These are phyloP conservation scores for Etheostoma perlongum DNA, from an alignment of 2,797 vertebrate species.

Conservation along the genomic window DNA sequence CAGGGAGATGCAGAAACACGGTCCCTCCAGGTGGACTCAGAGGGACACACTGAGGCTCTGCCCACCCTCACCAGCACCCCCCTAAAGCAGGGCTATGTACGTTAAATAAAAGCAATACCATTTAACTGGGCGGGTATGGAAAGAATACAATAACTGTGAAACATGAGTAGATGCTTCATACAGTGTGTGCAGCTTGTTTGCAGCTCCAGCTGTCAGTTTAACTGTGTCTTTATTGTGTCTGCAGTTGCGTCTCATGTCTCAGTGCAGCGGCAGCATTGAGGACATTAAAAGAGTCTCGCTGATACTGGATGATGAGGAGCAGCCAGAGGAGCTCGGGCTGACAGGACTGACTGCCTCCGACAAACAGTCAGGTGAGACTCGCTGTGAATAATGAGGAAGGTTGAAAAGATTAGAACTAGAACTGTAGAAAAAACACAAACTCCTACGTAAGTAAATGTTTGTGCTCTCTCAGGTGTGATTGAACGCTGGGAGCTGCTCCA, in stretches of 20 bases:
- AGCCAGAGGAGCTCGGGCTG: constrained; percentile 83
- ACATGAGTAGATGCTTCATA: neutral
- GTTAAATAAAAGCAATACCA: constrained; percentile 58
- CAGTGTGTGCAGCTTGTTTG: neutral
- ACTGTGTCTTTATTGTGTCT: constrained; percentile 25
- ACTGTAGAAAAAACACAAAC: neutral
- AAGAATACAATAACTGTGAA: neutral
- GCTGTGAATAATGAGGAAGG: no score
- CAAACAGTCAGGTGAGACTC: constrained; percentile 87
- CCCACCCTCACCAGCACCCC: constrained; percentile 86
- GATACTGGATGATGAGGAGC: constrained; percentile 80
- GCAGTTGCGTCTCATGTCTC: constrained; percentile 87
- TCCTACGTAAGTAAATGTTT: neutral
- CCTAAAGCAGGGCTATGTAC: constrained; percentile 88
- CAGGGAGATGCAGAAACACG: constrained; percentile 75
- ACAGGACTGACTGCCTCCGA: constrained; percentile 75
- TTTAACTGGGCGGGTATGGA: neutral
- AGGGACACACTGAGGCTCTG: constrained; percentile 44
- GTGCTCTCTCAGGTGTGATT: constrained; percentile 85
- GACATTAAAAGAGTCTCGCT: constrained; percentile 78
- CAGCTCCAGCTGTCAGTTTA: neutral
- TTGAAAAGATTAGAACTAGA: neutral
- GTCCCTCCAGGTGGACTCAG: constrained; percentile 71
- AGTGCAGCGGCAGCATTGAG: constrained; percentile 82
- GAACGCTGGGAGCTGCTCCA: constrained; percentile 92